Percentiles rank a stretch among this genome's conserved stretches.
phyloP scores from a whole-genome alignment of 2,113 vertebrate genomes.

The Epinephelus cyanopodus region DNA sequence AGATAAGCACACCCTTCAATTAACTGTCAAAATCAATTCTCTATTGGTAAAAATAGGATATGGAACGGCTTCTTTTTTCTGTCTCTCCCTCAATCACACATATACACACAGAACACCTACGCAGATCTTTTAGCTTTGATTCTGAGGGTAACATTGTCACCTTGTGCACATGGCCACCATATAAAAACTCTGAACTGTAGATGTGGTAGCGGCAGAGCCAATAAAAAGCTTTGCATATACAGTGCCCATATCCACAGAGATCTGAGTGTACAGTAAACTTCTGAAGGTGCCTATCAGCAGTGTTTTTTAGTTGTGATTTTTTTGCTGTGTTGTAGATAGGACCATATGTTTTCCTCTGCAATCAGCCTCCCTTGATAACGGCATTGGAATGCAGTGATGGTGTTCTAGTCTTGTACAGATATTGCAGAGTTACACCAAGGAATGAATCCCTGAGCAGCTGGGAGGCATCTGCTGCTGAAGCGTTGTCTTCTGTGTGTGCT shows the following conservation, averaged over 20 bases:
- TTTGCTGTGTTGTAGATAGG: conserved; percentile 54
- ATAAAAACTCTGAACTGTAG: not conserved
- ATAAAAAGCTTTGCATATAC: conserved; percentile 35
- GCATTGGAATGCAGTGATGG: conserved; percentile 58
- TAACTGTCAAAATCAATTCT: conserved; percentile 55
- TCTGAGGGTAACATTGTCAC: not conserved
- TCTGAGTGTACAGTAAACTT: conserved; percentile 44
- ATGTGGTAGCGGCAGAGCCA: not conserved
- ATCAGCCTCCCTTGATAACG: conserved; percentile 55
- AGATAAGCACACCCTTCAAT: conserved; percentile 60
- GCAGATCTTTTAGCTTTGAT: not conserved
- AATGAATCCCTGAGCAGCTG: conserved; percentile 71
- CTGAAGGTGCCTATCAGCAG: conserved; percentile 73
- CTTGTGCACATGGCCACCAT: not conserved
- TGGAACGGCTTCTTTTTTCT: not conserved
- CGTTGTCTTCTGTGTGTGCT: conserved; percentile 32
- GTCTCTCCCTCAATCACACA: conserved; percentile 13
- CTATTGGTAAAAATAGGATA: conserved; percentile 35
- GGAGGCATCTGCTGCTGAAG: conserved; percentile 69
- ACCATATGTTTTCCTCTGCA: conserved; percentile 73
- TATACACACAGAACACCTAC: conserved; percentile 72
- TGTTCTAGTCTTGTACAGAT: conserved; percentile 50
- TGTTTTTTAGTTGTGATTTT: conserved; percentile 58
- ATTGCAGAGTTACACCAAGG: conserved; percentile 60
- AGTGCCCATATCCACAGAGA: conserved; percentile 20